Percentiles rank a stretch among this genome's conserved stretches.
These are phyloP conservation scores for Abrostola triplasia DNA, from an alignment of 2,888 invertebrate genomes.

Conservation along the genomic window DNA sequence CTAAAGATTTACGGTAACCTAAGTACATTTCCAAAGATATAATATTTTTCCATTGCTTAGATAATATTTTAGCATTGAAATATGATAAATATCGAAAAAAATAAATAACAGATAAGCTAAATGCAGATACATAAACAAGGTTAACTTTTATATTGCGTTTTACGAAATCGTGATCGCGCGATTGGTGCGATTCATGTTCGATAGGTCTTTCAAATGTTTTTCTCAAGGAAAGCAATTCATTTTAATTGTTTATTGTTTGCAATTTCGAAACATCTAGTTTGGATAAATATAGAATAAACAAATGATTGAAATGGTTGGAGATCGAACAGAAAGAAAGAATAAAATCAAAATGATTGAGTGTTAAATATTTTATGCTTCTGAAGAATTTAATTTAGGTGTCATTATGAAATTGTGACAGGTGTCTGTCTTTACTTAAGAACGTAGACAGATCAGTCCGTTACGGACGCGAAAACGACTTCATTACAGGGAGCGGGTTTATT, in stretches of 20 bases:
- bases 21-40: slow-evolving; percentile 62
- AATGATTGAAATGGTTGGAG: no score
- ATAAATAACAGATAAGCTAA: slow-evolving; percentile 49
- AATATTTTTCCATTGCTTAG: slow-evolving; percentile 56
- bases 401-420: slow-evolving; percentile 27
- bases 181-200: slow-evolving; percentile 6
- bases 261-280: slow-evolving; percentile 14
- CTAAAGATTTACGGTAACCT: slow-evolving; percentile 49
- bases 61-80: slow-evolving; percentile 58
- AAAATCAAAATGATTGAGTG: no score
- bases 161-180: slow-evolving; percentile 26
- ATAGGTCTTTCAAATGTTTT: slow-evolving; percentile 26
- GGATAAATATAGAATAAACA: neutral
- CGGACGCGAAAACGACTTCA: slow-evolving; percentile 68
- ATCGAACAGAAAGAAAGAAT: no score
- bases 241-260: slow-evolving; percentile 30
- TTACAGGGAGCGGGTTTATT: slow-evolving; percentile 68
- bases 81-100: slow-evolving; percentile 29
- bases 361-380: no score
- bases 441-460: slow-evolving; percentile 42
- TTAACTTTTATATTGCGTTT: slow-evolving; percentile 41
- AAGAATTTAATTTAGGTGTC: slow-evolving; percentile 5
- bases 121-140: slow-evolving; percentile 48
- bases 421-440: slow-evolving; percentile 23
- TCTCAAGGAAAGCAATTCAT: slow-evolving; percentile 43